Conservation (phyloP, 2,113 vertebrate genomes). For the Gorsachius goisagi region DNA sequence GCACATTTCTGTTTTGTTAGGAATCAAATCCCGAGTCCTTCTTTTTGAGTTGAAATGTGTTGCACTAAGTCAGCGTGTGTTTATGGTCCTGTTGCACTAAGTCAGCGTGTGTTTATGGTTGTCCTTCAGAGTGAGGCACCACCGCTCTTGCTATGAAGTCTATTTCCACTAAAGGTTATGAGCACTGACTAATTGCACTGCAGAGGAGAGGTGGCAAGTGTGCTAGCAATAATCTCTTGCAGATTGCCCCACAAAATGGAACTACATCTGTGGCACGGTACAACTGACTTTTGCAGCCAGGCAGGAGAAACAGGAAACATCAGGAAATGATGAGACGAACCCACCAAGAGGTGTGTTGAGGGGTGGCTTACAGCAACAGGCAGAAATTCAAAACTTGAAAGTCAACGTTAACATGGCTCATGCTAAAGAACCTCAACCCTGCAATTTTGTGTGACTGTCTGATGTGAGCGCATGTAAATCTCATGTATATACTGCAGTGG, state of each 20-base stretch:
- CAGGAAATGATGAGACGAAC: background rate
- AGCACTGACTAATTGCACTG: constrained; percentile 42
- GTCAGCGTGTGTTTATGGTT: background rate
- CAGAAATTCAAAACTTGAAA: background rate
- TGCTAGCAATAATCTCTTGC: background rate
- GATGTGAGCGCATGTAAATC: background rate
- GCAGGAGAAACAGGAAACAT: background rate
- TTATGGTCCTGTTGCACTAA: background rate
- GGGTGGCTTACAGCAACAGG: background rate
- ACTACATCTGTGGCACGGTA: background rate
- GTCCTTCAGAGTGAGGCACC: background rate
- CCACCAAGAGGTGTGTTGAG: background rate
- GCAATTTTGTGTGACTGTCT: background rate
- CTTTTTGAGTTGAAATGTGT: background rate
- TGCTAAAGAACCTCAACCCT: background rate
- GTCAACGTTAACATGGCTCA: background rate
- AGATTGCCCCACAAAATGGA: background rate
- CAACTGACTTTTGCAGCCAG: background rate
- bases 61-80: background rate
- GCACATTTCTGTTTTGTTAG: background rate
- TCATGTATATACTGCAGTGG: background rate
- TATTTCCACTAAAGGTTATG: background rate
- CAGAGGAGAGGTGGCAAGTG: constrained; percentile 10
- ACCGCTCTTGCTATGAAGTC: background rate
- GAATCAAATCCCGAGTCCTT: background rate